Evolutionary conservation across 2,888 invertebrate genomes (phyloP), one percentile per base, ranked within the genome.

Genomic region (Aplocera efformata): DNA sequence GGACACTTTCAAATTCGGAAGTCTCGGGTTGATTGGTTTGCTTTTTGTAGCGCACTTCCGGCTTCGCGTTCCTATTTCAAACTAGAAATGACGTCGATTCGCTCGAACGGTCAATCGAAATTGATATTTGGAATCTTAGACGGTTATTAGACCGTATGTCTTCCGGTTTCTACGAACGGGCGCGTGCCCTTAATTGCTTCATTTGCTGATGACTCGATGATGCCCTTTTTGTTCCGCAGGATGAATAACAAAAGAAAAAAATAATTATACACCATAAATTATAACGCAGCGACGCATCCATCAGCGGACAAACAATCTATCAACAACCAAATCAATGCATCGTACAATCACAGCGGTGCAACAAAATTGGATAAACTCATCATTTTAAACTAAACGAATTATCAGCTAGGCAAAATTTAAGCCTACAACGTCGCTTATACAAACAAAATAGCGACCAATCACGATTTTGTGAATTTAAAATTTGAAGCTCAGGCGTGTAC

Each of bases 381-480:
- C 60, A 82, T 80, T 80, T 79, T 70, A 68, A 70, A 62, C 79
- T 80, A 82, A 85, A 78, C 77, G 75, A 85, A 83, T 86, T 83
- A 83, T 63, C 67, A 66, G 66, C 63, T 65, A 68, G 42, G 69
- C 67, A 64, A 72, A 79, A 77, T 78, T 79, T 74, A 75, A 75
- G 67, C 75, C 57, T 63, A 60, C 66, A 67, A 77, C 72, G 79
- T 75, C 69, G 77, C 70, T 80, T 83, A 76, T 73, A 66, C 84
- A 85, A 86, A 86, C 84, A 84, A 83, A 83, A 85, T 82, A 75
- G 72, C 70, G 68, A 76, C 85, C 86, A 85, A 85, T 86, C 85
- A 82, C 80, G 79, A 84, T 80, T 85, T 88, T 85, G 81, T 82
- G 85, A 88, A 85, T 84, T 85, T 85, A 79, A 86, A 86, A 85